A percentile compares a stretch with the other conserved stretches of the same genome.
These are phyloP conservation scores for Lordiphosa andalusiaca DNA, from an alignment of 2,888 invertebrate genomes.

Conservation along the genomic window DNA sequence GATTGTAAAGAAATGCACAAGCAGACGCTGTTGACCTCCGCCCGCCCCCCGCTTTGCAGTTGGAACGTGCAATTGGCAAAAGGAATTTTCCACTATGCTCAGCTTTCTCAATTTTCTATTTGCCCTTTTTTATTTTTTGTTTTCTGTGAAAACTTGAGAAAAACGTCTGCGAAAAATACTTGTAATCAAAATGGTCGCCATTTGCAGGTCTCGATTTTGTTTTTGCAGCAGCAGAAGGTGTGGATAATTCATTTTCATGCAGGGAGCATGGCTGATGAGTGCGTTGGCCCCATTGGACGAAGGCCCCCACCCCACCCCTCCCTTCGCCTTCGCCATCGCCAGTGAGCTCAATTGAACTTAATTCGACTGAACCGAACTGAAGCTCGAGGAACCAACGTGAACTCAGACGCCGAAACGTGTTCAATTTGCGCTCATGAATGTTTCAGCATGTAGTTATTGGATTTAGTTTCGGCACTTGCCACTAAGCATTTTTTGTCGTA, in stretches of 20 bases:
- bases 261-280: conserved; percentile 41
- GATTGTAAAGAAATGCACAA: conserved; percentile 52
- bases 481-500: conserved; percentile 59
- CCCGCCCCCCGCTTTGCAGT: neutral
- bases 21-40: conserved; percentile 24
- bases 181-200: conserved; percentile 60
- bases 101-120: conserved; percentile 5
- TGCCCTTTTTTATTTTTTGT: conserved; percentile 17
- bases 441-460: conserved; percentile 71
- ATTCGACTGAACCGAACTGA: conserved; percentile 41
- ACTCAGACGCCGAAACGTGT: conserved; percentile 54
- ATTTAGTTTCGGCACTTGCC: conserved; percentile 68
- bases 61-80: conserved; percentile 53
- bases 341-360: conserved; percentile 56
- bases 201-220: conserved; percentile 25
- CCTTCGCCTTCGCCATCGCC: too few species aligned
- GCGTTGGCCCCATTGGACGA: conserved; percentile 57
- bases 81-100: conserved; percentile 38
- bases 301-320: too few species aligned
- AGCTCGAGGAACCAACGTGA: conserved; percentile 16
- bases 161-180: conserved; percentile 52
- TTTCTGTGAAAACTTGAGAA: conserved; percentile 37
- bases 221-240: conserved; percentile 47
- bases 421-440: conserved; percentile 75
- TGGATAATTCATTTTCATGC: conserved; percentile 49